Percentiles rank a stretch among this genome's conserved stretches.
Conservation (phyloP, 2,113 vertebrate genomes). For the Aptenodytes patagonicus region DNA sequence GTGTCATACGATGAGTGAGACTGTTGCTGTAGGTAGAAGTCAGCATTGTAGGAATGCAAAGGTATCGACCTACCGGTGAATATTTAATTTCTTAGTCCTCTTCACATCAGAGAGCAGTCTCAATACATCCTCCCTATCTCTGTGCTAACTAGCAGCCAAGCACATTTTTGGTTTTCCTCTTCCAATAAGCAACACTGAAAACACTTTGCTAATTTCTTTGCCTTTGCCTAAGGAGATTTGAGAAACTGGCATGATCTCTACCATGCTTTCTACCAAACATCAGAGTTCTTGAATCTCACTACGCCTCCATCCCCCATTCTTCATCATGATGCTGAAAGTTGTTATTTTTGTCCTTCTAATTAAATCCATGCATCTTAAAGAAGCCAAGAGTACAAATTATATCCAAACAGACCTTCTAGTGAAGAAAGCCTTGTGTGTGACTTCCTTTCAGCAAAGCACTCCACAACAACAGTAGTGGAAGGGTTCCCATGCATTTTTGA, state of each 20-base stretch:
- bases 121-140: background rate
- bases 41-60: background rate
- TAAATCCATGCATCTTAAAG: background rate
- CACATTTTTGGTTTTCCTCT: background rate
- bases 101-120: background rate
- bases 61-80: rapidly evolving
- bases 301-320: background rate
- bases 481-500: background rate
- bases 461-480: background rate
- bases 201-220: background rate
- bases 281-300: background rate
- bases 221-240: background rate
- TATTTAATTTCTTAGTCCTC: background rate
- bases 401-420: background rate
- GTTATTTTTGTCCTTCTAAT: background rate
- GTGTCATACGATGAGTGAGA: background rate
- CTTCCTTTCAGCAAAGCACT: background rate
- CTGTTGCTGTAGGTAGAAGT: background rate
- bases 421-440: background rate
- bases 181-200: background rate
- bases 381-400: background rate
- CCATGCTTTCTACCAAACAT: background rate
- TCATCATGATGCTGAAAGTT: background rate
- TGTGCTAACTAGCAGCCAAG: background rate
- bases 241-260: background rate